A percentile compares a stretch with the other conserved stretches of the same genome.
These are phyloP conservation scores for Philereme transversata DNA, from an alignment of 2,888 invertebrate species.

Conservation along the genomic window DNA sequence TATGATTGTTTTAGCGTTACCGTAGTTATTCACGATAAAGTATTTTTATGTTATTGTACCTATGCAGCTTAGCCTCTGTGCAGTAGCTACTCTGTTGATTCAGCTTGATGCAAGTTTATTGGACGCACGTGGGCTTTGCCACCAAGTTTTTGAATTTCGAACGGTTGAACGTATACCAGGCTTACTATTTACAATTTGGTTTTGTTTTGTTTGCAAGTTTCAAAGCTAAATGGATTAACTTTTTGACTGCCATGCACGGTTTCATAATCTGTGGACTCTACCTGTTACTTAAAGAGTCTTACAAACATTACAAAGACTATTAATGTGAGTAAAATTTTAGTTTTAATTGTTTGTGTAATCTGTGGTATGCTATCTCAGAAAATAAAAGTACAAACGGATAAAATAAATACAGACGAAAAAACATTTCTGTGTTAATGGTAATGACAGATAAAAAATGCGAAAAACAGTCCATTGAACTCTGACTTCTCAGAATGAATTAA, in stretches of 20 bases:
- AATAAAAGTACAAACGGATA: too few species aligned
- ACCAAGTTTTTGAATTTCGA: conserved; percentile 33
- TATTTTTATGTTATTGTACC: neutral
- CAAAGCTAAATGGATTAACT: conserved; percentile 22
- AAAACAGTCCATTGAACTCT: too few species aligned
- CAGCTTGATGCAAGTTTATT: conserved; percentile 57
- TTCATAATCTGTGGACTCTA: neutral
- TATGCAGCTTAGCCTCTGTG: conserved; percentile 2
- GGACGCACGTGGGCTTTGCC: conserved; percentile 29
- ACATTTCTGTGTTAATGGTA: too few species aligned
- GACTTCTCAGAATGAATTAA: too few species aligned
- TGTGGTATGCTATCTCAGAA: too few species aligned
- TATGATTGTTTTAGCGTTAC: too few species aligned
- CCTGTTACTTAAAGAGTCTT: neutral
- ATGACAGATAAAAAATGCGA: too few species aligned
- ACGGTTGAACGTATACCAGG: conserved; percentile 12
- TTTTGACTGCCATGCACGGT: conserved; percentile 1
- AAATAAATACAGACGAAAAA: too few species aligned
- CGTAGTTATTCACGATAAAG: too few species aligned
- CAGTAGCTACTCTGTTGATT: conserved; percentile 9
- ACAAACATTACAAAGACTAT: neutral
- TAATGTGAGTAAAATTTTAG: too few species aligned
- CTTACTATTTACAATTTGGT: conserved; percentile 13
- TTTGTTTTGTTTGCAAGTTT: conserved; percentile 24
- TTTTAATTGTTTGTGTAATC: too few species aligned